Evolutionary conservation across 64 coral and sea anemone species (phyloP), one percentile per base, ranked within the genome.

Genomic region (Stichodactyla mertensii): DNA sequence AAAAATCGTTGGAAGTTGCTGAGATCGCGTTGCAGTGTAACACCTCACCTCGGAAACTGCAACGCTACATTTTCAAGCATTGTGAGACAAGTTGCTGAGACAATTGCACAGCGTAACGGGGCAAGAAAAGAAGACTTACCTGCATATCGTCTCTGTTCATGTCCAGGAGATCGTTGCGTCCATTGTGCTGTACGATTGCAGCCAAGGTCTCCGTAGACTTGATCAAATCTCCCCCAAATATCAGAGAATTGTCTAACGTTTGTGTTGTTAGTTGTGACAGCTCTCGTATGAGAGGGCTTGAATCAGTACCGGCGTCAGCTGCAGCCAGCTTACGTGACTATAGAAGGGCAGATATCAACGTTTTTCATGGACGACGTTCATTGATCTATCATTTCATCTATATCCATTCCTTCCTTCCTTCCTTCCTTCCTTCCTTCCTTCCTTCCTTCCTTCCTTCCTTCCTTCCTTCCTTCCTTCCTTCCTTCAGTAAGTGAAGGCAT

Each of bases 161-260:
- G 45, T 92, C 88, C 12, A 87, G 85, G 7, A 90, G 64, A 16
- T 99, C 90, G 13, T 89, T 99, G 78, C 89, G 87, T 36, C 93
- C 97, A 31, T 94, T 92, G 36, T 95, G 93, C n/a, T 99, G 97
- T 10, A 99, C 93, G 61, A 99, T 86, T 7, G 97, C 88, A 52
- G 93, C 86, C 90, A 99, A 90, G 16, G 95, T 89, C 5, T 99
- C 93, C 6, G 93, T 91, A 18, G 93, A 92, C 78, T 94, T 94
- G 53, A 90, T 74, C 14, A 99, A 85, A 58, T 99, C 93, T 54
- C 97, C 97, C 54, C 97, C 97, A 83, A 99, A 99, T 16, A 99
- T 99, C 77, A 99, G 58, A 0, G 97, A 99, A 55, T 99, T 99
- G 53, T 99, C 97, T 18, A 99, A 88, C 13, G 93, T 99, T 55